Conservation (phyloP, 2,113 vertebrate genomes). For the Sapajus apella region DNA sequence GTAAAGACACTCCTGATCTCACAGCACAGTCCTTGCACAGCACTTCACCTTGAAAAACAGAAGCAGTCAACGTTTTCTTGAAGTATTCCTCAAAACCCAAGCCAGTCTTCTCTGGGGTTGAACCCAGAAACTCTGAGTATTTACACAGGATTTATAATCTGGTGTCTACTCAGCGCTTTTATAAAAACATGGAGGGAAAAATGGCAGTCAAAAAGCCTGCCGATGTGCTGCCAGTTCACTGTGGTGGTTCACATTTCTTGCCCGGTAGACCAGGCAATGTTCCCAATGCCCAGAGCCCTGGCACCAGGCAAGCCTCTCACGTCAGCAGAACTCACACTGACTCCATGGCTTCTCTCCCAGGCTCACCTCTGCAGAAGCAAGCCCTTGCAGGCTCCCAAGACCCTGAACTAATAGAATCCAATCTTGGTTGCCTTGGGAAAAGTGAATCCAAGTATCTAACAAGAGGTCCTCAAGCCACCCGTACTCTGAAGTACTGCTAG, state of each 20-base stretch:
- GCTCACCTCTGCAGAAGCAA: not conserved
- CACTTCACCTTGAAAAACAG: not conserved
- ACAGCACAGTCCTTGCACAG: not conserved
- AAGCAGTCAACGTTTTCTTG: not conserved
- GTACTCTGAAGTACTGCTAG: not conserved
- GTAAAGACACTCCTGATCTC: not conserved
- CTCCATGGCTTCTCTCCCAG: constrained; percentile 13
- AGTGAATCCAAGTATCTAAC: not conserved
- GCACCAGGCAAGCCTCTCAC: not conserved
- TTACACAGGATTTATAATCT: constrained; percentile 56
- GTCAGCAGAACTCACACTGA: not conserved
- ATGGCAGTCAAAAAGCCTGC: not conserved
- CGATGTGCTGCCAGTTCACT: not conserved
- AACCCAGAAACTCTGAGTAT: constrained; percentile 28
- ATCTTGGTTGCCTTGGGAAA: not conserved
- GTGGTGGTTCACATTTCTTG: not conserved
- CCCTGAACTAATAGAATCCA: not conserved
- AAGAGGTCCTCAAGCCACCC: not conserved
- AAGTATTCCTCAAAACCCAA: constrained; percentile 32
- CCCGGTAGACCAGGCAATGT: not conserved
- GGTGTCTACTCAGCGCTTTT: constrained; percentile 29
- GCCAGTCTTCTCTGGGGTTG: not conserved
- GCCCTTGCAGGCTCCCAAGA: not conserved
- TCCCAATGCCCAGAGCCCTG: not conserved
- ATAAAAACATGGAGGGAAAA: constrained; percentile 21